Evolutionary conservation across 2,797 vertebrate genomes (phyloP), one percentile per base, ranked within the genome.

Genomic region (Simalia tracyae): DNA sequence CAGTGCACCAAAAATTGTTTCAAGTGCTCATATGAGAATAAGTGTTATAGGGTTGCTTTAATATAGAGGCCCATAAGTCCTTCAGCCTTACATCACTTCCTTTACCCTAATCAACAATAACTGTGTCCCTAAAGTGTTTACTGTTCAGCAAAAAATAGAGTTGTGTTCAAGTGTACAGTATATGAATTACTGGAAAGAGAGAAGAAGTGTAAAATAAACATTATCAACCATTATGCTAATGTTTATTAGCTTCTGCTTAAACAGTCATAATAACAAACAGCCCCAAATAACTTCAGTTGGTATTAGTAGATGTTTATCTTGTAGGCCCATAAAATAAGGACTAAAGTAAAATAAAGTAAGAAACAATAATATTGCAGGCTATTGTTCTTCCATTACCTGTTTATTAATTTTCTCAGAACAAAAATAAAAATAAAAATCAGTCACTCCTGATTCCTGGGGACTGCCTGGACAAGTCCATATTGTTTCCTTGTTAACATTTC

Each of bases 321-420:
- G 11, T 81, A 85, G 4, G 3, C 2, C 22, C 56, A 60, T 72
- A 93, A 63, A 93, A 85, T 88, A 90, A 90, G 93, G 86, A 2
- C 0, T 5, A 57, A 28, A 5, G 11, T 86, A 66, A 91, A 11
- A n/a, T 92, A 22, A 94, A 46, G 76, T 1, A 5, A 92, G 57
- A 84, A 92, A 15, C 14, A 57, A 36, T 4, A 31, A 7, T 31
- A 31, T 36, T 57, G 7, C 46, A 9, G 85, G 59, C 28, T 86
- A 56, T 86, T 86, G 7, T 86, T 59, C n/a, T 57, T 86, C 28
- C 46, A 42, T 84, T 87, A 24, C 19, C 36, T 12, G n/a, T 59
- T 64, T 1, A 89, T 85, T 42, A 59, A 2, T 46, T 92, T 81
- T 84, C 90, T 92, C 17, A 87, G 14, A 72, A 66, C 36, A 36